Conservation (phyloP, 37 sponge, comb jelly and placozoan genomes). For the Aphrocallistes beatrix region DNA sequence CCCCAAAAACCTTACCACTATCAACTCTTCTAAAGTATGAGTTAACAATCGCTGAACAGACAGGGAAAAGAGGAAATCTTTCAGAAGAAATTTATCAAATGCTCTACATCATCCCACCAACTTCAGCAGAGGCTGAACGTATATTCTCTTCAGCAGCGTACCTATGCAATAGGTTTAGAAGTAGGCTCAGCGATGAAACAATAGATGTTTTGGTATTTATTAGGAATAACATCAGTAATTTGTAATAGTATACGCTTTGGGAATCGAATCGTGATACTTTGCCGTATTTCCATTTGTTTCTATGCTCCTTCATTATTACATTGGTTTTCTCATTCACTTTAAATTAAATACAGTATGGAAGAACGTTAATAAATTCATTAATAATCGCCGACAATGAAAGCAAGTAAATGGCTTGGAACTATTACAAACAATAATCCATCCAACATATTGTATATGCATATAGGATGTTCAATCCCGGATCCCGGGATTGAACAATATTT, state of each 20-base stretch:
- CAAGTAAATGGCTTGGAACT: too few species aligned
- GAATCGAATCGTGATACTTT: background rate
- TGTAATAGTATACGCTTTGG: background rate
- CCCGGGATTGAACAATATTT: too few species aligned
- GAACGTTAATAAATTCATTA: background rate
- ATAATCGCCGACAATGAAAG: too few species aligned
- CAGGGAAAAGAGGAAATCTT: background rate
- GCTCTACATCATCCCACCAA: conserved; percentile 7
- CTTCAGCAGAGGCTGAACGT: background rate
- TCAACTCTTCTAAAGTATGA: conserved; percentile 4
- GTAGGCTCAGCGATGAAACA: conserved; percentile 6
- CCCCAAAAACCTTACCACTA: background rate
- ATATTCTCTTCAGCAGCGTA: conserved; percentile 18
- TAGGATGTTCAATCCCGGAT: too few species aligned
- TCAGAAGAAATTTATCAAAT: conserved; percentile 2
- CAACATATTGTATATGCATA: too few species aligned
- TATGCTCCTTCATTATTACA: background rate
- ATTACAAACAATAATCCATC: too few species aligned
- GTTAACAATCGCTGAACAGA: conserved; percentile 6
- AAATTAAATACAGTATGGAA: background rate
- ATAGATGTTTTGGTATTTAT: background rate
- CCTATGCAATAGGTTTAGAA: background rate
- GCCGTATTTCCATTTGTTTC: background rate
- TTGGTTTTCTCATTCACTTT: background rate
- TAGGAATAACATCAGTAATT: background rate